Percentiles rank a stretch among this genome's conserved stretches.
Conservation (phyloP, 2,113 vertebrate species). For the Nothobranchius furzeri region DNA sequence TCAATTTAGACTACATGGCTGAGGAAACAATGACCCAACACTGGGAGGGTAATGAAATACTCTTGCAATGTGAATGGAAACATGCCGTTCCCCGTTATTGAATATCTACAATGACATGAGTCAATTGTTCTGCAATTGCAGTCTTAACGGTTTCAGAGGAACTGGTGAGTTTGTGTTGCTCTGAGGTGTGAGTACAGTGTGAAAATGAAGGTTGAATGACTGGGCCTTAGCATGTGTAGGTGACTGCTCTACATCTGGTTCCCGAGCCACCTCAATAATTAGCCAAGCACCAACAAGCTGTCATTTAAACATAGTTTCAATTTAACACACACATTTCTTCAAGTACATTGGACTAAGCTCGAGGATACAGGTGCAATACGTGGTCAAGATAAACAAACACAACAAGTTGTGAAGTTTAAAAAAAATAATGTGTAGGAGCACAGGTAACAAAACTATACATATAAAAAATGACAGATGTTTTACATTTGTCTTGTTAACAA, state of each 20-base stretch:
- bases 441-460: too few relatives aligned
- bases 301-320: background rate
- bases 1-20: conserved; percentile 42
- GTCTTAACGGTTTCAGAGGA: background rate
- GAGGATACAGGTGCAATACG: too few relatives aligned
- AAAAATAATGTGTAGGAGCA: too few relatives aligned
- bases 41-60: conserved; percentile 20
- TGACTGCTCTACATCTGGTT: conserved; percentile 54
- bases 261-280: conserved; percentile 26
- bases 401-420: too few relatives aligned
- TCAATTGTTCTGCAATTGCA: conserved; percentile 6
- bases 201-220: conserved; percentile 27
- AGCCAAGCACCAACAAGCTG: conserved; percentile 40
- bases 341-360: too few relatives aligned
- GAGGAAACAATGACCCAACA: conserved; percentile 29
- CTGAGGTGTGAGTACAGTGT: background rate
- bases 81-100: conserved; percentile 28
- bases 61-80: conserved; percentile 12
- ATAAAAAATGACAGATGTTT: too few relatives aligned
- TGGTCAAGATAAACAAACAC: too few relatives aligned
- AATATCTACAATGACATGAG: conserved; percentile 15
- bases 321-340: too few relatives aligned
- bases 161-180: conserved; percentile 5
- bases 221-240: conserved; percentile 16
- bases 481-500: too few relatives aligned